Base-by-base conservation (phyloP, 2,113 vertebrate species). In the Cisticola juncidis region DNA sequence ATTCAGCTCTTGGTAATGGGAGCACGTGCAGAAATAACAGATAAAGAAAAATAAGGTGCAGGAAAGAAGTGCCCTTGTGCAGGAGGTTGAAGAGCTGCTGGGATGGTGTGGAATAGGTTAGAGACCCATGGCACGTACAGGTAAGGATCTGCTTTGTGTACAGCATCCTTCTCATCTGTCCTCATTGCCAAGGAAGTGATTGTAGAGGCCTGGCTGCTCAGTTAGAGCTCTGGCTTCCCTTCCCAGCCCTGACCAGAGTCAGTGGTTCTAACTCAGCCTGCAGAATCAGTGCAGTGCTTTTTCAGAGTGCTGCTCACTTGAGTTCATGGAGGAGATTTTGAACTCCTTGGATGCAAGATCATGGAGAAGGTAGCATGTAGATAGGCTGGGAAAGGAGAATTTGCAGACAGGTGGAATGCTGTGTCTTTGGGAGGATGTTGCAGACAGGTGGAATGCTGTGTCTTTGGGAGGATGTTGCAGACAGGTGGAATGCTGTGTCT, bases 101-200 rank as follows among this genome's bases (percentile, higher is more conserved):
- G 20, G 25, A 11, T 81, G 14, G 21, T 19, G n/a, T 57, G 68
- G 22, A 56, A 28, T 10, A 44, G 26, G 4, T 83, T 58, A 22
- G 83, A 65, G 18, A 38, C n/a, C 45, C 5, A 0, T 38, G 38
- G 28, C 10, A 9, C 0, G 0, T 20, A 11, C 6, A n/a, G n/a
- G 36, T 64, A 5, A 70, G 45, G 51, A 29, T 40, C 35, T 56
- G 48, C 22, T 48, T 58, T 5, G 3, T 65, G 35, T 65, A 0
- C 56, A 62, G 65, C 28, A n/a, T 77, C n/a, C 50, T 84, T 36
- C 25, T 61, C 5, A 3, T 35, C 44, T 8, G 1, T 38, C 29
- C 26, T 35, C 21, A 31, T 54, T 78, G 40, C 66, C 47, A 35
- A 15, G 53, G 58, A 25, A 48, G 62, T 29, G 58, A 10, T 12